Conservation (phyloP, 2,797 vertebrate genomes). For the Myotis pilosus region DNA sequence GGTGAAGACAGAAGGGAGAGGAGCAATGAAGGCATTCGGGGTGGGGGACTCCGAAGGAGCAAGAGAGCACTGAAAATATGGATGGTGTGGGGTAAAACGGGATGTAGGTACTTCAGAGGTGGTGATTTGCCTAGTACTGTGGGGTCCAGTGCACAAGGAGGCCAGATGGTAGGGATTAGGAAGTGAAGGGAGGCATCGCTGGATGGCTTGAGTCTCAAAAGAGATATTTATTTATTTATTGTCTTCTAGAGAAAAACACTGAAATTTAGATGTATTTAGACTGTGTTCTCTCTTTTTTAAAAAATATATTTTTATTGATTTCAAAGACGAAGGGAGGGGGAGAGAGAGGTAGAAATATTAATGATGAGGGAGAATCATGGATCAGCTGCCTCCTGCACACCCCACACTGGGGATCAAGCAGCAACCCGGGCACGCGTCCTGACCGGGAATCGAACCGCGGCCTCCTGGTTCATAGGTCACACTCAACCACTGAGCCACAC, state of each 20-base stretch:
- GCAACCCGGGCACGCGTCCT: too few relatives aligned
- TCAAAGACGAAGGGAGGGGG: too few relatives aligned
- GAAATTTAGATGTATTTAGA: neutral
- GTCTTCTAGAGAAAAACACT: neutral
- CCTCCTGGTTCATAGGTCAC: too few relatives aligned
- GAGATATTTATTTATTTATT: neutral
- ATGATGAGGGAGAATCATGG: too few relatives aligned
- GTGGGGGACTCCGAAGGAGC: neutral
- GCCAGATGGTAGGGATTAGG: neutral
- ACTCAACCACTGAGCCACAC: too few relatives aligned
- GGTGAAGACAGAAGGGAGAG: neutral
- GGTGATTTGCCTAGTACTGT: neutral
- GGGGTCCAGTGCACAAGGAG: neutral
- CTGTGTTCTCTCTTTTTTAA: neutral
- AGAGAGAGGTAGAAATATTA: too few relatives aligned
- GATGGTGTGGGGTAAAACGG: neutral
- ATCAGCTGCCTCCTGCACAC: too few relatives aligned
- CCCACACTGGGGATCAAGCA: too few relatives aligned
- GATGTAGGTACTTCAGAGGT: neutral
- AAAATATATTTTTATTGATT: too few relatives aligned
- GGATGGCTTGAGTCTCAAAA: neutral
- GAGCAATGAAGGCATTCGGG: neutral
- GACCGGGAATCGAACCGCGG: too few relatives aligned
- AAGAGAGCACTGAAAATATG: neutral
- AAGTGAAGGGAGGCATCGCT: neutral